Base-by-base conservation (phyloP, 2,113 vertebrate genomes). In the Tragulus kanchil region DNA sequence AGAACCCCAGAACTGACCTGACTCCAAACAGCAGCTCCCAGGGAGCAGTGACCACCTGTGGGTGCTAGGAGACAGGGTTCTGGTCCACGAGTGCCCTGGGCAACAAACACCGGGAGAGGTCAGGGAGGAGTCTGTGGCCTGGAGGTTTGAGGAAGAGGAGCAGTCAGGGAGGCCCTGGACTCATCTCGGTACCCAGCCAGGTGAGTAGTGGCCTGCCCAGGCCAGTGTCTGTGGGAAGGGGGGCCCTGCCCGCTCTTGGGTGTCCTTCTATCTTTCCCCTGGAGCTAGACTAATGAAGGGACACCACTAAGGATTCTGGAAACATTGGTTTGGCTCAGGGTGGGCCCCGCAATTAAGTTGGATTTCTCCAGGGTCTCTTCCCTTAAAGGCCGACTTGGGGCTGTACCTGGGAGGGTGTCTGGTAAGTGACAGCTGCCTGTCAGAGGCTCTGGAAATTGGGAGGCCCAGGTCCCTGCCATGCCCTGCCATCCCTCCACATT, bases 131-230 rank as follows among this genome's bases (percentile, higher is more conserved):
- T 62, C 52, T 62, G 45, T 56, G 54, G 56, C 12, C 65, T 28
- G 25, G 54, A 0, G 28, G 8, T 1, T 0, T 17, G 6, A 45
- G 62, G 52, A 21, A 31, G 36, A 31, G 14, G 48, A 42, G 9
- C 23, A 23, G 17, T 14, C 17, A 0, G 23, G 54, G 28, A 11
- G 50, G 7, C n/a, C n/a, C n/a, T n/a, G n/a, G n/a, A n/a, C n/a
- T n/a, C n/a, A n/a, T 12, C 58, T 36, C 23, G 9, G 67, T 15
- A 56, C 26, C 19, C 12, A 61, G 52, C 8, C 6, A 56, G 48
- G 71, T 52, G 36, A 42, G 42, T n/a, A n/a, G n/a, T n/a, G n/a
- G n/a, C n/a, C 11, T 28, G 11, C 56, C 59, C n/a, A 25, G 71
- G 56, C 36, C 3, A 26, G 78, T 5, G 8, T 12, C 14, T 73